Conservation (phyloP, 2,888 invertebrate species). For the Pardosa pseudoannulata region DNA sequence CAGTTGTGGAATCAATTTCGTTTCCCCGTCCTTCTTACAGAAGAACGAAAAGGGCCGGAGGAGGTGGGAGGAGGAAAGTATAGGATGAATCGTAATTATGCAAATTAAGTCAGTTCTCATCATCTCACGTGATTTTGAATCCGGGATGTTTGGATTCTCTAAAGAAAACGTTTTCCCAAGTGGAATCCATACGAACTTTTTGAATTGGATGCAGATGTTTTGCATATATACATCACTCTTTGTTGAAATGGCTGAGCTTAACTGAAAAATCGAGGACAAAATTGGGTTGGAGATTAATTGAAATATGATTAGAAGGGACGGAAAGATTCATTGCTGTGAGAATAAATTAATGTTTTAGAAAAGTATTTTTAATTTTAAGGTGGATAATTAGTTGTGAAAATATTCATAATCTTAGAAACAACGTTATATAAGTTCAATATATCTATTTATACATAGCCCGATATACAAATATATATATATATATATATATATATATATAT, state of each 20-base stretch:
- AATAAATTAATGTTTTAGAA: no score
- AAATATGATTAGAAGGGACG: no score
- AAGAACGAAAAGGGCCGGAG: no score
- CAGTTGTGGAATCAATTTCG: conserved; percentile 29
- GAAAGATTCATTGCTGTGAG: no score
- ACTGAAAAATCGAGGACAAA: background rate
- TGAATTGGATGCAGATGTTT: background rate
- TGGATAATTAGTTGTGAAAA: no score
- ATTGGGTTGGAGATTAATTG: background rate
- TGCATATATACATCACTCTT: background rate
- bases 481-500: no score
- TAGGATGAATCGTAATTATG: conserved; percentile 52
- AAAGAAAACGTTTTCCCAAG: conserved; percentile 39
- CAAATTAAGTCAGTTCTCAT: conserved; percentile 39
- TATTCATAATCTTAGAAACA: no score
- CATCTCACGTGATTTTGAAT: conserved; percentile 30
- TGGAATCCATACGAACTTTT: background rate
- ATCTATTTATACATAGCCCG: no score
- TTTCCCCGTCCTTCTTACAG: background rate
- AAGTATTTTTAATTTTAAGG: no score
- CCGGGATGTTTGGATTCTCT: conserved; percentile 41
- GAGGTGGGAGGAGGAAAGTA: background rate
- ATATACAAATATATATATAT: no score
- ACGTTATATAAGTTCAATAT: no score
- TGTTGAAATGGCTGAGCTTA: background rate